Base-by-base conservation (phyloP, 2,888 invertebrate species). In the Eurytoma californica region DNA sequence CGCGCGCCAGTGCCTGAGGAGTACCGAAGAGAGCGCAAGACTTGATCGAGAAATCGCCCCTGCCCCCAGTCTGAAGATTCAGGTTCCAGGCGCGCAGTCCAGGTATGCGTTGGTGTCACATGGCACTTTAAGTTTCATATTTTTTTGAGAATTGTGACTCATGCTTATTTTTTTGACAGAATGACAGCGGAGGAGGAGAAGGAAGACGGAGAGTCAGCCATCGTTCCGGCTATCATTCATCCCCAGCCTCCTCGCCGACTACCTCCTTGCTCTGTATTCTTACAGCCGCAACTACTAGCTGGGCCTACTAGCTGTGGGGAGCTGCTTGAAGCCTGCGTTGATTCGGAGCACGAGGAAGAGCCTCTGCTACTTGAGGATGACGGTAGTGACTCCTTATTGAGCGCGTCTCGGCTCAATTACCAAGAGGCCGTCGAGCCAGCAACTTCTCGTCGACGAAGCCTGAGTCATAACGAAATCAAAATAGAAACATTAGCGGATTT, bases 191-290 rank as follows among this genome's bases (percentile, higher is more conserved):
- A 47, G 13, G 47, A 20, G 9, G 78, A 80, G 5, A 78, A 82
- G 9, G 80, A 80, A 16, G 92, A 92, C 49, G 89, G 91, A 24
- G 95, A 95, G 86, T 91, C 93, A 60, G 94, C 95, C 84, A 96
- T 96, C 66, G 92, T 96, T 2, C 96, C 96, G 0, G 93, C 93
- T 0, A 95, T 95, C 88, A 92, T 96, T 76, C 92, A 95, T 72
- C 96, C 96, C 0, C 95, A 95, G 87, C 96, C 96, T 66, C 96
- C 96, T 0, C 92, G 95, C 83, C 94, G 95, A 91, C 92, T 3
- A 92, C 92, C 20, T 85, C 88, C 0, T 90, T 88, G 13, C 14
- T 65, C 73, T 4, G 47, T 76, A 0, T 76, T 69, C 51, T 53
- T 76, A 0, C 68, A 49, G 18, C 74, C 61, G 9, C 72, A 72